A percentile compares a stretch with the other conserved stretches of the same genome.
phyloP scores from a whole-genome alignment of 1,140 invertebrate species.

The Ctenoplectra terminalis region DNA sequence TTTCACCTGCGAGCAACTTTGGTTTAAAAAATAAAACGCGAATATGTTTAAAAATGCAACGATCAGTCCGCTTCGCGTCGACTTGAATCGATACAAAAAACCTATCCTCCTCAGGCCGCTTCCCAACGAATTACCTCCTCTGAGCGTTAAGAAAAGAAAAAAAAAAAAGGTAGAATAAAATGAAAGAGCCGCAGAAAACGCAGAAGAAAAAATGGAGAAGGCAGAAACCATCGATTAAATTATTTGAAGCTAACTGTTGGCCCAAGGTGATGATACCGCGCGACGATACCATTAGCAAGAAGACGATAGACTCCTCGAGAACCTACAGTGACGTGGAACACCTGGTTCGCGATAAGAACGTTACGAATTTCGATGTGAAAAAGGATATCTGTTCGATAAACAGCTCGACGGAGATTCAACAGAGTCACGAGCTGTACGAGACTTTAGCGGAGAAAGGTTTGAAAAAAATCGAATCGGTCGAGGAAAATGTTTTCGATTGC shows the following conservation, averaged over 20 bases:
- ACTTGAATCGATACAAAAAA: constrained; percentile 4
- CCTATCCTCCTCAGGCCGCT: neutral
- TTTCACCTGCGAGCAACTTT: too few relatives aligned
- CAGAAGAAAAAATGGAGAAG: constrained; percentile 10
- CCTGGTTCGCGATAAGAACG: constrained; percentile 10
- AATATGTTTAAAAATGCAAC: neutral
- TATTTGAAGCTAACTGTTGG: neutral
- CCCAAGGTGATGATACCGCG: constrained; percentile 39
- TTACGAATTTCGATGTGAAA: neutral
- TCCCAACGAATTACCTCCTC: neutral
- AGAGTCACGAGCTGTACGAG: neutral
- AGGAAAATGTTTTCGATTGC: neutral
- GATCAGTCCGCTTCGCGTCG: neutral
- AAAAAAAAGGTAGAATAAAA: neutral
- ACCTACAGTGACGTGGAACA: neutral
- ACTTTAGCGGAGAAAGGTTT: neutral
- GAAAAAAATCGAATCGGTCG: neutral
- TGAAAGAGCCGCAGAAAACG: constrained; percentile 1
- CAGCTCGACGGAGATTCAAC: constrained; percentile 9
- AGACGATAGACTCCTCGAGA: neutral
- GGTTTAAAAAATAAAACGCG: neutral
- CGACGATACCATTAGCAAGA: neutral
- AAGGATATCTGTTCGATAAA: constrained; percentile 23
- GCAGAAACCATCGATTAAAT: neutral
- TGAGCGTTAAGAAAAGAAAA: neutral